Evolutionary conservation across 2,113 vertebrate genomes (phyloP).

Genomic region (Eurypyga helias): DNA sequence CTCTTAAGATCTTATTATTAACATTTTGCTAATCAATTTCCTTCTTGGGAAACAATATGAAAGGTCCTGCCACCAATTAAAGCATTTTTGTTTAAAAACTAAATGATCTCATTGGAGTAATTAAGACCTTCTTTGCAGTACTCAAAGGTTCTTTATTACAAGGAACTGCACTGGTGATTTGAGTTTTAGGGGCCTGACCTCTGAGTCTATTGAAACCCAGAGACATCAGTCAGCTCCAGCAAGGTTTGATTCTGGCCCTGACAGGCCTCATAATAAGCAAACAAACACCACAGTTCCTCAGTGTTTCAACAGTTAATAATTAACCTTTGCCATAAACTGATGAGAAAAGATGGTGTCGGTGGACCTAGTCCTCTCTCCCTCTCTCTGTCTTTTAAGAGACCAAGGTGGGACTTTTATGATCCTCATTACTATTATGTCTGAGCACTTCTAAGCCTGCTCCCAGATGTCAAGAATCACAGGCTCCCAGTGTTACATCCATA

Average conservation of each 20-base stretch:
- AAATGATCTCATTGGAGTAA: not conserved
- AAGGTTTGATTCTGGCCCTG: conserved; percentile 24
- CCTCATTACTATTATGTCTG: not conserved
- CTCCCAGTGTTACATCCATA: not conserved
- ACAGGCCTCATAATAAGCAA: conserved; percentile 28
- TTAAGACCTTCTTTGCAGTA: not conserved
- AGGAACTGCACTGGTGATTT: not conserved
- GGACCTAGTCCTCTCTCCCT: not conserved
- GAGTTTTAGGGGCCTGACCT: conserved; percentile 41
- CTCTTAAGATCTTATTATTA: not conserved
- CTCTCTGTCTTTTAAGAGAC: not conserved
- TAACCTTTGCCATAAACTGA: conserved; percentile 22
- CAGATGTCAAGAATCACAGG: not conserved
- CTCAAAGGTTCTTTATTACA: not conserved
- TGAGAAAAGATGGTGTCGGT: not conserved
- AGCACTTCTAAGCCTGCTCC: not conserved
- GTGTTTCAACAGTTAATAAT: conserved; percentile 39
- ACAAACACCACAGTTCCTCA: not conserved
- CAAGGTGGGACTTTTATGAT: conserved; percentile 7
- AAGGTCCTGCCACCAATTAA: conserved; percentile 1
- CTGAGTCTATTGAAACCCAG: conserved; percentile 30
- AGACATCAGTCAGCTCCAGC: conserved; percentile 31
- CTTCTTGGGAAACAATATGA: not conserved
- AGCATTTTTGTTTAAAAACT: conserved; percentile 43
- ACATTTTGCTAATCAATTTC: not conserved